Base-by-base conservation (phyloP, 1,140 invertebrate genomes). In the Penaeus japonicus region DNA sequence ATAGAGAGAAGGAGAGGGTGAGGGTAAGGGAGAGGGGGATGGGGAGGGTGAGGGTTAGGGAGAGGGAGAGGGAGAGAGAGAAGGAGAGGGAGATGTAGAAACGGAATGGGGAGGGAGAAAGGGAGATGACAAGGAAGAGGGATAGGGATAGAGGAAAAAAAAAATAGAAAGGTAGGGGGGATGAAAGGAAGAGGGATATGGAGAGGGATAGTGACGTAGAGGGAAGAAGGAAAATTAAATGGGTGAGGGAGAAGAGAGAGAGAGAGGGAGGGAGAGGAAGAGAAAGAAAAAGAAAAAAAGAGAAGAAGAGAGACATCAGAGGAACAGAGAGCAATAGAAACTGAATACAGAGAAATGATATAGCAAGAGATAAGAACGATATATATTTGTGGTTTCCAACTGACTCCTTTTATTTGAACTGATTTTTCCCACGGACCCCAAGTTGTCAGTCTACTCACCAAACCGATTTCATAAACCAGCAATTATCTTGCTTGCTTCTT, bases 51-150 rank as follows among this genome's bases (percentile, higher is more conserved):
- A 78, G 75, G 54, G 75, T 35, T 27, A 78, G 75, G 53, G 75
- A 77, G 75, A 77, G 75, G 53, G 75, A 77, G 75, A 32, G 75
- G 35, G 70, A 75, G 70, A 75, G 70, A 24, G 70, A 75, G n/a
- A 75, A n/a, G 35, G 70, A 15, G 70, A 75, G 75, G 35, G 35
- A 39, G 7, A 2, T 7, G 7, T 7, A 7, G 35, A 7, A 7
- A 39, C 7, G 7, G 2, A 39, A 39, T 4, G 35, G 7, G 7
- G 5, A 7, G 39, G 12, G 75, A 35, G 75, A 17, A 12, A 4
- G 54, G 7, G 20, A 4, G 35, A 7, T 2, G 35, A 39, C 3
- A 7, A 7, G 7, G 35, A 35, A 47, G 15, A 35, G 30, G 18
- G 1, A 77, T n/a, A 17, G 73, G 24, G 47, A 2, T 77, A 70